Evolutionary conservation across 2,113 vertebrate species (phyloP), one percentile per base, ranked within the genome.

Genomic region (Pseudorectes ferrugineus): DNA sequence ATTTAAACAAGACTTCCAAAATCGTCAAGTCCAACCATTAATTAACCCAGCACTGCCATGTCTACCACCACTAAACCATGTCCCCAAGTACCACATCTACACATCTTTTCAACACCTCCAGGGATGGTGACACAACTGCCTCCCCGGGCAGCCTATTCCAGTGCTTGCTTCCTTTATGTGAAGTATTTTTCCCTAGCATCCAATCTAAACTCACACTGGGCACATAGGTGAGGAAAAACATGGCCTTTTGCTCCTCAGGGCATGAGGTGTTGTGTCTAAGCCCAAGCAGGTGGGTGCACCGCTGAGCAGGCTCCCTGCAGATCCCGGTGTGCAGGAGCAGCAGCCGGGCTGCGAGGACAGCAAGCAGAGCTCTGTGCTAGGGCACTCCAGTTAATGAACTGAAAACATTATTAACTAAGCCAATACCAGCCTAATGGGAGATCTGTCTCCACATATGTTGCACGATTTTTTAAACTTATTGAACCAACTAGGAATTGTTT

Each of bases 341-440:
- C 79, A 42, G 29, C 1, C 0, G 1, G 22, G 65, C 67, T 90
- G 40, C 12, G 1, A n/a, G 55, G 22, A 25, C 0, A 3, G 36
- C 0, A 5, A 65, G 65, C 57, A 61, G 38, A 85, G 52, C n/a
- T 87, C 80, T 72, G 70, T 0, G 14, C 61, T 21, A 9, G 36
- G 31, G 67, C 66, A 35, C 42, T 70, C 54, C 3, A 2, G 35
- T 46, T 92, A 82, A 79, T 46, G 77, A 82, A 75, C 79, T 42
- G 61, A 76, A 93, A 89, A 79, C 45, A 35, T 67, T 26, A 77
- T 71, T 57, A 89, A 85, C 62, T 62, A 46, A 88, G 93, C 59
- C 88, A 90, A 66, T 35, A 80, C 12, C 52, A 94, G 59, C 38
- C 75, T 83, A 80, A 77, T 29, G 85, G 85, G 90, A 94, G 93